Base-by-base conservation (phyloP, 2,797 vertebrate species). In the Podargus strigoides region DNA sequence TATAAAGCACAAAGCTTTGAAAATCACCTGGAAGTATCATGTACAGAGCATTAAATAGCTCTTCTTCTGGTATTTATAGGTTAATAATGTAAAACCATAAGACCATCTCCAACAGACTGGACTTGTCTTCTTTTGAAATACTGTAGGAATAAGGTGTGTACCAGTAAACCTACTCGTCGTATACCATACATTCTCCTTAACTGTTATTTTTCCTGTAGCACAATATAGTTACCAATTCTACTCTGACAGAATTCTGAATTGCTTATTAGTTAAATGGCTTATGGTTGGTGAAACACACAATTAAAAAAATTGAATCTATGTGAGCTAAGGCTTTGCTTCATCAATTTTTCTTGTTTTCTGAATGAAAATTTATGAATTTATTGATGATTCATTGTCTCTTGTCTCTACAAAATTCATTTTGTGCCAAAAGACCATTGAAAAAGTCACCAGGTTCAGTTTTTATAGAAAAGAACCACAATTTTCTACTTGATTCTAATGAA, bases 311-410 rank as follows among this genome's bases (percentile, higher is more conserved):
- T 81, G 62, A 93, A 80, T 84, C 78, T 76, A 3, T 44, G 30
- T 39, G 34, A 96, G 82, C 77, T 90, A 92, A 93, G 77, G 52
- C 75, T 95, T 69, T 46, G 50, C 85, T 96, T 95, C 85, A 86
- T 95, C 75, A 95, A 85, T 84, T 94, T 91, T 81, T 91, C 59
- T 95, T 16, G 14, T 80, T 85, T 92, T 94, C 39, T 76, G 14
- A 84, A 86, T 83, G 78, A 96, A 97, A 97, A 87, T 62, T 89
- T 75, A 87, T 92, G 16, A 82, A n/a, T 83, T 86, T 94, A 37
- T 93, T 91, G 81, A 66, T 92, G 76, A 94, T 85, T 94, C 85
- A 82, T 86, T 93, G 68, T 68, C 72, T 93, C 92, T 83, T 85
- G n/a, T 49, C 30, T 80, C 75, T 42, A n/a, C 3, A 2, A 77